Conservation (phyloP, 2,113 vertebrate species). For the Steatornis caripensis region DNA sequence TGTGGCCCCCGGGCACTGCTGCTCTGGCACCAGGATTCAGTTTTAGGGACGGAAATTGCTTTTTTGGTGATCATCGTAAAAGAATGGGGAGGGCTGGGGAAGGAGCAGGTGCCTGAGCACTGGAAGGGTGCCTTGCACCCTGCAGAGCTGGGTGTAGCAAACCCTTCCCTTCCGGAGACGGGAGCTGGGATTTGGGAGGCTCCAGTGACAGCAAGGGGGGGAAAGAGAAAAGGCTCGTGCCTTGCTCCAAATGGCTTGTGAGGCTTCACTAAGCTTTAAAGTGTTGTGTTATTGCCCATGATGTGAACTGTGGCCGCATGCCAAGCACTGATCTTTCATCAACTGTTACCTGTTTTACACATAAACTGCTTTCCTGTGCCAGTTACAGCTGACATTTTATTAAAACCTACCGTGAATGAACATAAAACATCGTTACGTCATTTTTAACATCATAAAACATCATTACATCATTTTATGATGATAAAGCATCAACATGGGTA, state of each 20-base stretch:
- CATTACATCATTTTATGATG: not conserved
- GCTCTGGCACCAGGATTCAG: not conserved
- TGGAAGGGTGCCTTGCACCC: not conserved
- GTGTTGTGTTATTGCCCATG: not conserved
- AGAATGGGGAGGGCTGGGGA: not conserved
- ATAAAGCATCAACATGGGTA: not conserved
- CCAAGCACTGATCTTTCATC: not conserved
- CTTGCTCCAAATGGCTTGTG: not conserved
- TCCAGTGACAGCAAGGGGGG: not conserved
- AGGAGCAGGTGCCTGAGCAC: not conserved
- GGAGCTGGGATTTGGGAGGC: not conserved
- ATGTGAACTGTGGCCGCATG: not conserved
- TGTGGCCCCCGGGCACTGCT: not conserved
- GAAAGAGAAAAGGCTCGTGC: not conserved
- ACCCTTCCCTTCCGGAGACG: not conserved
- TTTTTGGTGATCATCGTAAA: not conserved
- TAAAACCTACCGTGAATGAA: not conserved
- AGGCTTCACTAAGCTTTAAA: not conserved
- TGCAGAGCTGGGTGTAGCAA: not conserved
- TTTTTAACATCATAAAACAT: not conserved
- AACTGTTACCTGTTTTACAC: not conserved
- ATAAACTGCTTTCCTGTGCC: not conserved
- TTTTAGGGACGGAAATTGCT: not conserved
- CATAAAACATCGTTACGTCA: not conserved
- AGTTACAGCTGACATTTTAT: not conserved